Evolutionary conservation across 2,797 vertebrate species (phyloP).

Genomic region (Manis pentadactyla): DNA sequence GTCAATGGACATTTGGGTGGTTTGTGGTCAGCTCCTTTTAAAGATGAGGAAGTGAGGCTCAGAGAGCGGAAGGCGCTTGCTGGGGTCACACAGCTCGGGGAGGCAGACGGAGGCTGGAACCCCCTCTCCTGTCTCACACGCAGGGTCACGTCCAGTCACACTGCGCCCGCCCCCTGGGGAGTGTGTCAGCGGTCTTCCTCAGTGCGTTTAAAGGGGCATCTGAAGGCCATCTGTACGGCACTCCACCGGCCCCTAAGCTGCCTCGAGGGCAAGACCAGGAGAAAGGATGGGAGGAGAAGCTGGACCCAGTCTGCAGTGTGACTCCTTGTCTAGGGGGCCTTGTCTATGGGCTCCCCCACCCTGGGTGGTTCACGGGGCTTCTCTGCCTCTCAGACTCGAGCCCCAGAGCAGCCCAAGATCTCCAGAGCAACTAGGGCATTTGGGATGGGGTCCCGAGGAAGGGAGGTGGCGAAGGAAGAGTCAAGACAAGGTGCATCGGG

Average conservation of each 20-base stretch:
- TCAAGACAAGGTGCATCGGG: neutral
- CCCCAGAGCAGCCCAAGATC: neutral
- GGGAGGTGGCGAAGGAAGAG: neutral
- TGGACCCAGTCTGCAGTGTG: neutral
- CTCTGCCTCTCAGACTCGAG: neutral
- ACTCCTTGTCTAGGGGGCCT: neutral
- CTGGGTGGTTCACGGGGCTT: neutral
- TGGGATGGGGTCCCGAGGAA: neutral
- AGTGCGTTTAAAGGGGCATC: neutral
- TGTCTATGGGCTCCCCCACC: neutral
- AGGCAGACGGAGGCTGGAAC: neutral
- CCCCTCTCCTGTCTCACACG: neutral
- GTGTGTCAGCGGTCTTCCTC: neutral
- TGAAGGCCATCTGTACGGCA: neutral
- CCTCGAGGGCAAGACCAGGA: too few relatives aligned
- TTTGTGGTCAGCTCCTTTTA: neutral
- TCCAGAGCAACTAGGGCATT: neutral
- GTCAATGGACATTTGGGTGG: neutral
- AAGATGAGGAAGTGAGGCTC: neutral
- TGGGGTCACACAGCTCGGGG: neutral
- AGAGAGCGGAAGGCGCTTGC: neutral
- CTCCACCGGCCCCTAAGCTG: too few relatives aligned
- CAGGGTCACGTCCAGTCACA: neutral
- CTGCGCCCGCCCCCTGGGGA: neutral
- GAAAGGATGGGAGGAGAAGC: neutral